Evolutionary conservation across 2,888 invertebrate genomes (phyloP).

Genomic region (Eulithis prunata): DNA sequence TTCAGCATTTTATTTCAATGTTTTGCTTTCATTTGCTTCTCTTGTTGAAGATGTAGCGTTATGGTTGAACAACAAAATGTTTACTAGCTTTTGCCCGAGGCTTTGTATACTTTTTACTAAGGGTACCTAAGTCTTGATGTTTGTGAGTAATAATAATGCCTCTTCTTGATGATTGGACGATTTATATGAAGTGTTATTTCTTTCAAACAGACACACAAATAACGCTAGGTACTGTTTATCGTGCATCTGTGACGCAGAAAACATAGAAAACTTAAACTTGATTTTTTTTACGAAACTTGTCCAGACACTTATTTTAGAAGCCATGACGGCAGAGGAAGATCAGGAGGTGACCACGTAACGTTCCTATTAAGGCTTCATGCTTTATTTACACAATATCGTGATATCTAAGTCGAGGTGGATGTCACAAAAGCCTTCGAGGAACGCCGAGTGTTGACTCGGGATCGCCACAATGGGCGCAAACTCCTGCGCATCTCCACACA

Average conservation of each 20-base stretch:
- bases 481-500: constrained; percentile 61
- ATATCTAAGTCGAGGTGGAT: constrained; percentile 61
- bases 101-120: not conserved
- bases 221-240: too few species aligned
- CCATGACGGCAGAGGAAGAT: too few species aligned
- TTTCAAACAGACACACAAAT: too few species aligned
- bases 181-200: not conserved
- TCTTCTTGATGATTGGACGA: not conserved
- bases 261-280: too few species aligned
- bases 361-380: constrained; percentile 16
- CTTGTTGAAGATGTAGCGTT: constrained; percentile 30
- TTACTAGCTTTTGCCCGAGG: not conserved
- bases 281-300: too few species aligned
- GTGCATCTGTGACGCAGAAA: too few species aligned
- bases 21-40: constrained; percentile 42
- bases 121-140: too few species aligned
- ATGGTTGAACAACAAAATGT: not conserved
- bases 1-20: constrained; percentile 53
- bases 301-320: too few species aligned
- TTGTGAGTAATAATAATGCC: not conserved
- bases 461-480: constrained; percentile 75
- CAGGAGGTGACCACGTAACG: not conserved
- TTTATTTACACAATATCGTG: constrained; percentile 34
- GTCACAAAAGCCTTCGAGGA: constrained; percentile 73
- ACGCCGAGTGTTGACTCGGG: constrained; percentile 75